These are phyloP conservation scores for Garra rufa DNA, from an alignment of 2,113 vertebrate species.

Conservation along the genomic window DNA sequence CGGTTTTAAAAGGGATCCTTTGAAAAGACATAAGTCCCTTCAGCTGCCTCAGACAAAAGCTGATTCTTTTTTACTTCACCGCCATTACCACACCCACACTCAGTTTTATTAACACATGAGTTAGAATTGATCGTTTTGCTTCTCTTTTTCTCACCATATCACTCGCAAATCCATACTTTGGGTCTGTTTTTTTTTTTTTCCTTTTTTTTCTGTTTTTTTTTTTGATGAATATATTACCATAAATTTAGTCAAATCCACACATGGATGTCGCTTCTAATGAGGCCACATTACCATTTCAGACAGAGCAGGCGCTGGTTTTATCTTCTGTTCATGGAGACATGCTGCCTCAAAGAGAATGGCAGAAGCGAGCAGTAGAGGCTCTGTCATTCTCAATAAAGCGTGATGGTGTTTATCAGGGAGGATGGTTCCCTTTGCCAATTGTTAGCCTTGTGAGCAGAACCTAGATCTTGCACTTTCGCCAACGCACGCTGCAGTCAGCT, in stretches of 20 bases:
- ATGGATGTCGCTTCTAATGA: conserved; percentile 57
- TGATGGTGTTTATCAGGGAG: conserved; percentile 45
- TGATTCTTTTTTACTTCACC: conserved; percentile 12
- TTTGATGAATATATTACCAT: conserved; percentile 53
- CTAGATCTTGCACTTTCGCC: neutral
- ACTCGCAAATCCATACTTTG: conserved; percentile 38
- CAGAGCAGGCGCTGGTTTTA: conserved; percentile 41
- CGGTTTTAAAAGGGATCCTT: conserved; percentile 34
- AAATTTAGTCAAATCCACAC: conserved; percentile 52
- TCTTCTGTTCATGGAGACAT: conserved; percentile 46
- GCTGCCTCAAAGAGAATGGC: conserved; percentile 53
- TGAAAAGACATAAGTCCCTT: conserved; percentile 9
- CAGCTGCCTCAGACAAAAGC: conserved; percentile 45
- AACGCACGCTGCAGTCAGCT: neutral
- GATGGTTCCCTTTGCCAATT: conserved; percentile 19
- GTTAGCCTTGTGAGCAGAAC: conserved; percentile 6
- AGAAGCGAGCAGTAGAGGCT: conserved; percentile 41
- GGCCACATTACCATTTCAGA: conserved; percentile 57
- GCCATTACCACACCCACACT: conserved; percentile 29
- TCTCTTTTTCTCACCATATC: conserved; percentile 46
- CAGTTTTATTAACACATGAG: conserved; percentile 49
- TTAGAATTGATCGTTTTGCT: conserved; percentile 49
- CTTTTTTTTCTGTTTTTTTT: conserved; percentile 21
- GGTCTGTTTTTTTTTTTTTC: conserved; percentile 9
- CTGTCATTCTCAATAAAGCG: conserved; percentile 42